These are phyloP conservation scores for Dendroctonus valens DNA, from an alignment of 1,140 invertebrate genomes.

Conservation along the genomic window DNA sequence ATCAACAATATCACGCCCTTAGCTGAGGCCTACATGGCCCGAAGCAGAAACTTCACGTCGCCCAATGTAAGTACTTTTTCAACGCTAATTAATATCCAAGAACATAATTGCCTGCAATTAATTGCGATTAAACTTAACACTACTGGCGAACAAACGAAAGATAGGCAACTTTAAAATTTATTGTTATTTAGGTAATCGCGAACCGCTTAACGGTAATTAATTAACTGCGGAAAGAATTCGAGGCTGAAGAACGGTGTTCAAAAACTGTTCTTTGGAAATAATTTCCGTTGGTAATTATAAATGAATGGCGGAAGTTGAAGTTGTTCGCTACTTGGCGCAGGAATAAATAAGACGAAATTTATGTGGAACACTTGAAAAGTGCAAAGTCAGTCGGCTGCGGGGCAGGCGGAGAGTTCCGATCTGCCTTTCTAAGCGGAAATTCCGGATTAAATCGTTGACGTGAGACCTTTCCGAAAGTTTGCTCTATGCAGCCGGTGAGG, in stretches of 20 bases:
- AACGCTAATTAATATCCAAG: too few relatives aligned
- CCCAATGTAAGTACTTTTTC: conserved; percentile 42
- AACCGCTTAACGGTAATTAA: conserved; percentile 7
- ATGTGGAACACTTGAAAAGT: conserved; percentile 1
- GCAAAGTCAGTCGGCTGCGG: neutral
- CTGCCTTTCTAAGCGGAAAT: too few relatives aligned
- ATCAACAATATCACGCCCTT: conserved; percentile 43
- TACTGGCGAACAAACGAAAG: conserved; percentile 4
- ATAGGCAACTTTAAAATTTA: conserved; percentile 22
- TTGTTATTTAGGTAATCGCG: conserved; percentile 11
- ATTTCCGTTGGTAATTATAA: conserved; percentile 14
- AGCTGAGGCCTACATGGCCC: conserved; percentile 46
- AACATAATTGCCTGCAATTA: neutral
- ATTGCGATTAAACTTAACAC: neutral
- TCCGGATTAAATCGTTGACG: too few relatives aligned
- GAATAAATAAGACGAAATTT: conserved; percentile 2
- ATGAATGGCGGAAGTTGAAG: too few relatives aligned
- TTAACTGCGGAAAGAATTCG: conserved; percentile 17
- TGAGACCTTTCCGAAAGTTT: too few relatives aligned
- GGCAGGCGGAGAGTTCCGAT: too few relatives aligned
- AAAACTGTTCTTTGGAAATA: conserved; percentile 15
- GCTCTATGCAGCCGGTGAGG: too few relatives aligned
- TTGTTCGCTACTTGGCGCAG: neutral
- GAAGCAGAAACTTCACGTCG: conserved; percentile 44
- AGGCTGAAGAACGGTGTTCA: neutral